These are phyloP conservation scores for Scortum barcoo DNA, from an alignment of 2,113 vertebrate species.

Conservation along the genomic window DNA sequence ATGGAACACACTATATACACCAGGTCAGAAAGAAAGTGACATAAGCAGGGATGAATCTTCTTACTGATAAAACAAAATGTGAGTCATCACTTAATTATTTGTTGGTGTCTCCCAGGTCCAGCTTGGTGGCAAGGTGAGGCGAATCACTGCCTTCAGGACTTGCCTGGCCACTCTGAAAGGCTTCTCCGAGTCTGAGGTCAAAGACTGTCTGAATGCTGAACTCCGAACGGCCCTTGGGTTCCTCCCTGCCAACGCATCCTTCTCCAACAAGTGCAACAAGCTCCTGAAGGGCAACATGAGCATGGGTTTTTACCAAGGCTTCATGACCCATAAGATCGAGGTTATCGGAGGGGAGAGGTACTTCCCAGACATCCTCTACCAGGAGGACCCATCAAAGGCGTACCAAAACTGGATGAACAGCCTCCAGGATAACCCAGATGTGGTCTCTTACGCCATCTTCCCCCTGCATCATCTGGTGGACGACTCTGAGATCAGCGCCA, in stretches of 20 bases:
- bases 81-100: not conserved
- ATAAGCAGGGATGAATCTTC: not conserved
- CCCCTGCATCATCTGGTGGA: conserved; percentile 83
- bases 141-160: conserved; percentile 85
- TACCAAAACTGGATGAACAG: conserved; percentile 84
- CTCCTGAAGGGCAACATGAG: conserved; percentile 81
- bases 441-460: conserved; percentile 83
- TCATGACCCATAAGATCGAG: conserved; percentile 84
- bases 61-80: not conserved
- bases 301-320: conserved; percentile 84
- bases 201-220: conserved; percentile 84
- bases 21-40: too few relatives aligned
- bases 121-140: conserved; percentile 83
- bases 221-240: conserved; percentile 81
- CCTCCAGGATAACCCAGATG: conserved; percentile 80
- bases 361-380: conserved; percentile 80
- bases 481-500: conserved; percentile 74
- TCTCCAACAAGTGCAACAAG: conserved; percentile 79
- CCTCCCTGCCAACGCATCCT: conserved; percentile 73
- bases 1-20: conserved; percentile 87
- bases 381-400: conserved; percentile 73
- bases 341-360: conserved; percentile 83
- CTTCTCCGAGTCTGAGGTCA: conserved; percentile 78
- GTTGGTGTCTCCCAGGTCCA: conserved; percentile 65
- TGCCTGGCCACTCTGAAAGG: conserved; percentile 85